phyloP scores from a whole-genome alignment of 2,888 invertebrate species.

The Rotaria sp. region DNA sequence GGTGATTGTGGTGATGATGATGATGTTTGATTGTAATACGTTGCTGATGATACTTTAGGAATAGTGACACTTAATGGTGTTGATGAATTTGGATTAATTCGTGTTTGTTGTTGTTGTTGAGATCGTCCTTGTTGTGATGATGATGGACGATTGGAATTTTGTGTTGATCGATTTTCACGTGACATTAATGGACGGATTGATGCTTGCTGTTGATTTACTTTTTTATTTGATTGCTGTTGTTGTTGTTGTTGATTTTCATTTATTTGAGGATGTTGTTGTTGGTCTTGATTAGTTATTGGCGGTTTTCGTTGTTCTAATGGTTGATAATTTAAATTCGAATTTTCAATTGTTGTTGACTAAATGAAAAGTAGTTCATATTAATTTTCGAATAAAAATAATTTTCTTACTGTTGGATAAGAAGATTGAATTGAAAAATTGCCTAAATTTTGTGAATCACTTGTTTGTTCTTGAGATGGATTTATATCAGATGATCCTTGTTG shows the following conservation, averaged over 20 bases:
- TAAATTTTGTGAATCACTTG: not conserved
- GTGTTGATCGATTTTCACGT: not conserved
- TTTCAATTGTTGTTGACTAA: not conserved
- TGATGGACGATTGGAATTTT: conserved; percentile 11
- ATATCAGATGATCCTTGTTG: not conserved
- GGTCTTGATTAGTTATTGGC: not conserved
- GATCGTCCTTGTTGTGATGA: not conserved
- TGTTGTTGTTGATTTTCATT: not conserved
- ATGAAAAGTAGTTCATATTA: not conserved
- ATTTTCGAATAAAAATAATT: not conserved
- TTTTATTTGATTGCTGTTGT: conserved; percentile 5
- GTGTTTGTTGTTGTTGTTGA: not conserved
- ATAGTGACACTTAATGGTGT: not conserved
- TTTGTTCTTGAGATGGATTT: not conserved
- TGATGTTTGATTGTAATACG: conserved; percentile 1
- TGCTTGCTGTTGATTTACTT: not conserved
- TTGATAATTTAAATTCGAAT: not conserved
- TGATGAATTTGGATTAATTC: not conserved
- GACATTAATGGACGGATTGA: conserved; percentile 5
- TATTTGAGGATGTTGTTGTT: not conserved
- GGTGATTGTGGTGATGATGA: conserved; percentile 8
- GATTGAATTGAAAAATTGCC: not conserved
- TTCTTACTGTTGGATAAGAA: not conserved
- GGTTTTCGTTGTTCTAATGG: conserved; percentile 6
- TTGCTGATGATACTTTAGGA: not conserved